Base-by-base conservation (phyloP, 2,888 invertebrate species). In the Phania funesta region DNA sequence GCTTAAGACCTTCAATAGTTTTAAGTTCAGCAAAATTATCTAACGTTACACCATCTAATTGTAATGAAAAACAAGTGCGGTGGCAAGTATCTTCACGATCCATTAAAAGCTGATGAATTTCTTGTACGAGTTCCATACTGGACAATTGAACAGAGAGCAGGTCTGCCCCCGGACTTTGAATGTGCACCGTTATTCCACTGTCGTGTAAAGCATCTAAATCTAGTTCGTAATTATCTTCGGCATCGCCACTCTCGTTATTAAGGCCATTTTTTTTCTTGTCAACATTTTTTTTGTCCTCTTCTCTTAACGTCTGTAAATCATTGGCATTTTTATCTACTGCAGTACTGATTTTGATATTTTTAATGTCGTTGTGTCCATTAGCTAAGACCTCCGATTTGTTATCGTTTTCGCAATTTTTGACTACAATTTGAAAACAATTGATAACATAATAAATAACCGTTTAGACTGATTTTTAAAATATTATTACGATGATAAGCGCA, bases 31-130 rank as follows among this genome's bases (percentile, higher is more conserved):
- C 97, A 92, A 99, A 99, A 91, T 99, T 98, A 90, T 99, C 99
- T 85, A 99, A 92, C 0, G 97, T 97, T 71, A 95, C 95, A 38
- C 97, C 97, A 87, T 99, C 98, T 58, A 99, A 92, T 91, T 99
- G 98, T 62, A 99, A 93, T 0, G 98, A 98, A 91, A 99, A 99
- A 90, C 99, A 99, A 0, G 99, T 99, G 70, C 99, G 94, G 89
- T 99, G 99, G 88, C 99, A 99, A 0, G 99, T 99, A 89, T 99
- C 98, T 91, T 99, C 99, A 26, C 99, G 94, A 90, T 99, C 99
- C 97, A 99, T 98, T 62, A 99, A 92, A 83, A 99, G 93, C 92
- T 99, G 99, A 91, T 99, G 99, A 81, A 99, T 98, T 93, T 99
- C 99, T 92, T 96, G 96, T 1, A 99, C 99, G 84, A 99, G 92